Percentiles rank a stretch among this genome's conserved stretches.
phyloP scores from a whole-genome alignment of 2,797 vertebrate species.

The Dipus sagitta region DNA sequence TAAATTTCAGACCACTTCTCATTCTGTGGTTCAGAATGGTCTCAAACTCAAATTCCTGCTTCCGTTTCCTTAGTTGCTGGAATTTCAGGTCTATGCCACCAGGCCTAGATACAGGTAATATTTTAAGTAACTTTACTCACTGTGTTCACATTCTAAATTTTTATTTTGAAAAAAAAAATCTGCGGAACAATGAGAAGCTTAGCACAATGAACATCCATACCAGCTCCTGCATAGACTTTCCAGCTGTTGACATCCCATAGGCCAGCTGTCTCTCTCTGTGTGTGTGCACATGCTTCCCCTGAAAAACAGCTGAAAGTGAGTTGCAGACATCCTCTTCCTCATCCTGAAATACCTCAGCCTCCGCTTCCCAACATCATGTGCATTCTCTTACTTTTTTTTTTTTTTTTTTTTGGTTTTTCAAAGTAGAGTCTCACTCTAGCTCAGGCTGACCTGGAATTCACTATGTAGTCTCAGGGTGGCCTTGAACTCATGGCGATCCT shows the following conservation, averaged over 20 bases:
- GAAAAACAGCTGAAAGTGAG: slow-evolving; percentile 31
- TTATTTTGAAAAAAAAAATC: background rate
- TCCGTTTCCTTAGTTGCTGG: background rate
- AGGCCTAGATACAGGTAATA: background rate
- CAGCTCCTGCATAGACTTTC: background rate
- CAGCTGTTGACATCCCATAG: background rate
- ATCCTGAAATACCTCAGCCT: background rate
- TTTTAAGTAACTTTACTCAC: background rate
- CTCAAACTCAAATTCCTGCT: background rate
- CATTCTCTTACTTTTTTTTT: background rate
- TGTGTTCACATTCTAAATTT: background rate
- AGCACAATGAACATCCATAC: background rate
- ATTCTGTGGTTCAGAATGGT: background rate
- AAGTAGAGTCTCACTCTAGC: too few relatives aligned
- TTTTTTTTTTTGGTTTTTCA: too few relatives aligned
- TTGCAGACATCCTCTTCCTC: background rate
- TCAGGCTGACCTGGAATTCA: too few relatives aligned
- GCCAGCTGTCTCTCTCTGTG: background rate
- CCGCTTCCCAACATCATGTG: background rate
- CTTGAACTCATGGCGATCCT: too few relatives aligned
- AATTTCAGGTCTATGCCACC: background rate
- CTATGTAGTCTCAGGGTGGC: too few relatives aligned
- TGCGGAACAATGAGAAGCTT: slow-evolving; percentile 9
- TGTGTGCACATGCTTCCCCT: background rate
- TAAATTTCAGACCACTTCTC: background rate